Percentiles rank a stretch among this genome's conserved stretches.
These are phyloP conservation scores for Gracilinanus agilis DNA, from an alignment of 2,113 vertebrate species.

Conservation along the genomic window DNA sequence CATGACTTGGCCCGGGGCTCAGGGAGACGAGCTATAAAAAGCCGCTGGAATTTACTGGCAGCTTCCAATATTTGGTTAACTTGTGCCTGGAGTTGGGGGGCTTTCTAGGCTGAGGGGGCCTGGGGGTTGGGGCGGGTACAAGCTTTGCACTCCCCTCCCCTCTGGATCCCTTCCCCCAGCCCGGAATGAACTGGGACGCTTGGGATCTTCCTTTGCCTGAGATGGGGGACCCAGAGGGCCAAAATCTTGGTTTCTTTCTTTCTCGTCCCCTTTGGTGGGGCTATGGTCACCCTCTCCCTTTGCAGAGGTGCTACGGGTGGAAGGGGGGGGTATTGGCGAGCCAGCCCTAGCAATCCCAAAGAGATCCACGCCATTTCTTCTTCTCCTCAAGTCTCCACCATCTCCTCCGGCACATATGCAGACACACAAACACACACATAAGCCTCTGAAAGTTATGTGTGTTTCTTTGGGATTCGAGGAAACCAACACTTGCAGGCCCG, in stretches of 20 bases:
- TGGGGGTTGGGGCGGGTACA: constrained; percentile 41
- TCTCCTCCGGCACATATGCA: neutral
- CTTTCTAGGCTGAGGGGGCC: constrained; percentile 77
- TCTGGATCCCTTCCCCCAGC: neutral
- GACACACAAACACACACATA: neutral
- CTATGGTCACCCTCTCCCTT: neutral
- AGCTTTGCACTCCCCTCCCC: neutral
- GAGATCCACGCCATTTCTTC: neutral
- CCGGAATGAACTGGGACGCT: constrained; percentile 19
- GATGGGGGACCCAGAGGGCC: constrained; percentile 28
- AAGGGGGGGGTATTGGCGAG: neutral
- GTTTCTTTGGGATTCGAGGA: neutral
- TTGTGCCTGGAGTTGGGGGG: constrained; percentile 78
- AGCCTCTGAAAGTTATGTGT: neutral
- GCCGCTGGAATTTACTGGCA: constrained; percentile 86
- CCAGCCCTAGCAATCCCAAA: constrained; percentile 23
- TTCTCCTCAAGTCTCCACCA: neutral
- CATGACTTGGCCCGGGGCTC: constrained; percentile 88
- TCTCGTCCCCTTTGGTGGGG: neutral
- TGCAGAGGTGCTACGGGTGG: neutral
- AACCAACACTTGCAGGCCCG: neutral
- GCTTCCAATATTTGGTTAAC: constrained; percentile 85
- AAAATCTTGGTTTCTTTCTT: constrained; percentile 11
- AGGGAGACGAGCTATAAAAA: constrained; percentile 85
- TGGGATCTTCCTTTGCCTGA: constrained; percentile 49